Percentiles rank a stretch among this genome's conserved stretches.
phyloP scores from a whole-genome alignment of 2,888 invertebrate genomes.

The Sericinus montela region DNA sequence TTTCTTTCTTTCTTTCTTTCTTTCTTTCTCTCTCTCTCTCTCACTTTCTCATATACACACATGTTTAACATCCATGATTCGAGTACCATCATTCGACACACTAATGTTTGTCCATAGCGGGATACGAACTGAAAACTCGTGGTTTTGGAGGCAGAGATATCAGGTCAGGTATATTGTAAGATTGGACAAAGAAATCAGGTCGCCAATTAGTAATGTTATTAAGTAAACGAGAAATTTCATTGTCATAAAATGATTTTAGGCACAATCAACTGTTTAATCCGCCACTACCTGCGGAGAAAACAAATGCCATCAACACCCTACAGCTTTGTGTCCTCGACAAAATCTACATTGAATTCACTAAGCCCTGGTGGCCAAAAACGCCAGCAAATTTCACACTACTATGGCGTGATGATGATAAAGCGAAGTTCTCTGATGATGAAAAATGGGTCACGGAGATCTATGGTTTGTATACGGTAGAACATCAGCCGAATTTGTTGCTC shows the following conservation, averaged over 20 bases:
- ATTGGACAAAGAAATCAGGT: too few relatives aligned
- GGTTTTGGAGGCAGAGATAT: too few relatives aligned
- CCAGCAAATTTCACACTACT: slow-evolving; percentile 73
- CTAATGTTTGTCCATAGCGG: too few relatives aligned
- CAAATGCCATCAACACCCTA: slow-evolving; percentile 79
- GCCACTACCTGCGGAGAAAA: slow-evolving; percentile 73
- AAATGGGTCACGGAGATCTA: slow-evolving; percentile 82
- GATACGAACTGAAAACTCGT: too few relatives aligned
- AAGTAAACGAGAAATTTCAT: too few relatives aligned
- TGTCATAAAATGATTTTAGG: slow-evolving; percentile 31
- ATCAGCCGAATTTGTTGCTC: slow-evolving; percentile 80
- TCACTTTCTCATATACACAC: too few relatives aligned
- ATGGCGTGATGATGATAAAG: slow-evolving; percentile 77
- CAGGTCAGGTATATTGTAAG: too few relatives aligned
- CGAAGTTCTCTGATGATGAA: slow-evolving; percentile 57
- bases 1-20: too few relatives aligned
- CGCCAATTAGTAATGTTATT: too few relatives aligned
- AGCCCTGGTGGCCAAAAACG: slow-evolving; percentile 81
- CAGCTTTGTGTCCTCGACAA: slow-evolving; percentile 84
- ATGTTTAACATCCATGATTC: too few relatives aligned
- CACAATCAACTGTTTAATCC: slow-evolving; percentile 79
- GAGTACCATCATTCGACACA: too few relatives aligned
- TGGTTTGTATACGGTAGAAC: slow-evolving; percentile 79
- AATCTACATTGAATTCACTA: slow-evolving; percentile 83
- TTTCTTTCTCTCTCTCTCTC: too few relatives aligned